A percentile compares a stretch with the other conserved stretches of the same genome.
These are phyloP conservation scores for Neoaliturus tenellus DNA, from an alignment of 2,888 invertebrate genomes.

Conservation along the genomic window DNA sequence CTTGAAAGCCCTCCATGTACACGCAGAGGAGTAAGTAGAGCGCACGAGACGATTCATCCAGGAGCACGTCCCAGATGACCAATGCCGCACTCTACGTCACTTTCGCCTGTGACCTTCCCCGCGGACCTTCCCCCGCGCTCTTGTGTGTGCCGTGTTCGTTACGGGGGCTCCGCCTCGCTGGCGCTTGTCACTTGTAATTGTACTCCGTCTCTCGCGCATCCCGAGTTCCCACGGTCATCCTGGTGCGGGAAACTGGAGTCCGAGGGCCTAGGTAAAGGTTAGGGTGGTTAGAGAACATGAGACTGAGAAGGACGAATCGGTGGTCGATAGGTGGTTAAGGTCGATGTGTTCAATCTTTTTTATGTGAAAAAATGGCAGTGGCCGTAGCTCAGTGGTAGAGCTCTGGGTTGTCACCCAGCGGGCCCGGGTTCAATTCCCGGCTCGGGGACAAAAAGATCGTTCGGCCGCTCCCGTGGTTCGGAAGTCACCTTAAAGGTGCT, in stretches of 20 bases:
- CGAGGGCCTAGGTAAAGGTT: constrained; percentile 6
- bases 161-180: constrained; percentile 20
- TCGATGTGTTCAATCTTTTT: no score
- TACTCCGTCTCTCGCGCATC: constrained; percentile 35
- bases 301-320: no score
- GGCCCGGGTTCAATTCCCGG: no score
- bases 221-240: not conserved
- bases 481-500: no score
- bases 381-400: no score
- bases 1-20: not conserved
- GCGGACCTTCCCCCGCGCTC: not conserved
- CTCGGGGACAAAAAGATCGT: no score
- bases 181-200: constrained; percentile 21
- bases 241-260: not conserved
- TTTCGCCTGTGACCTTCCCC: constrained; percentile 32
- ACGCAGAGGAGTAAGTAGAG: not conserved
- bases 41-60: not conserved
- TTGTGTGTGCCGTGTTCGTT: not conserved
- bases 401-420: no score
- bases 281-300: not conserved
- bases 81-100: constrained; percentile 25
- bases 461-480: no score
- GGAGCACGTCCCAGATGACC: constrained; percentile 5
- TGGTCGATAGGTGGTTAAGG: no score
- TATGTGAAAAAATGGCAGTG: no score